A percentile compares a stretch with the other conserved stretches of the same genome.
These are phyloP conservation scores for human (Homo sapiens) DNA, from an alignment of 2,113 vertebrate genomes.

Conservation along the genomic window DNA sequence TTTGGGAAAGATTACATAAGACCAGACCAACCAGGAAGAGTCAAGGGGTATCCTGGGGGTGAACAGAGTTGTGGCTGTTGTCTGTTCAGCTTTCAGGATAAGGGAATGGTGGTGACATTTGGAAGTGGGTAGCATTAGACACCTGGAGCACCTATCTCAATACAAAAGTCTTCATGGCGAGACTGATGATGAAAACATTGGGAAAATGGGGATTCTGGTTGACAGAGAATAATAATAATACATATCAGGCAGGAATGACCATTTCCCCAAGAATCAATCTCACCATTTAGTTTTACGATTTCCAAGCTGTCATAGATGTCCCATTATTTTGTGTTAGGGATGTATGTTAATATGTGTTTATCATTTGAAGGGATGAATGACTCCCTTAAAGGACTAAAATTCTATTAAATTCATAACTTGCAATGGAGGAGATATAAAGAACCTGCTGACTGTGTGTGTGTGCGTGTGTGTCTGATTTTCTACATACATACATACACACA, in stretches of 20 bases:
- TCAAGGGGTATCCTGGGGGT: neutral
- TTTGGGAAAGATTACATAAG: conserved; percentile 60
- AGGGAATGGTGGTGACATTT: neutral
- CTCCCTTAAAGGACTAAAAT: neutral
- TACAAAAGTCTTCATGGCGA: neutral
- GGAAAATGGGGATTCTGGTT: neutral
- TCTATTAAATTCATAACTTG: neutral
- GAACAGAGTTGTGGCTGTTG: neutral
- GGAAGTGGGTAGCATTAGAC: neutral
- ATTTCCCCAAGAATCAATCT: neutral
- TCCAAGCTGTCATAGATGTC: neutral
- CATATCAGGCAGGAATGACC: neutral
- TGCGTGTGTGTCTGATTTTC: neutral
- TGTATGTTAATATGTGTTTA: neutral
- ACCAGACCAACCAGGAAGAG: neutral
- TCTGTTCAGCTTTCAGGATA: neutral
- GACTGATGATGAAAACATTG: neutral
- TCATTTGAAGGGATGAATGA: neutral
- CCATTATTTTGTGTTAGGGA: neutral
- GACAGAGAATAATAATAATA: neutral
- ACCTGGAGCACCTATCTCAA: neutral
- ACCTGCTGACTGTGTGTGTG: neutral
- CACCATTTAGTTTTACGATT: neutral
- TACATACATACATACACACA: neutral
- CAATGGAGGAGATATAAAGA: neutral